Conservation (phyloP, 2,888 invertebrate genomes). For the Ichneumon xanthorius region DNA sequence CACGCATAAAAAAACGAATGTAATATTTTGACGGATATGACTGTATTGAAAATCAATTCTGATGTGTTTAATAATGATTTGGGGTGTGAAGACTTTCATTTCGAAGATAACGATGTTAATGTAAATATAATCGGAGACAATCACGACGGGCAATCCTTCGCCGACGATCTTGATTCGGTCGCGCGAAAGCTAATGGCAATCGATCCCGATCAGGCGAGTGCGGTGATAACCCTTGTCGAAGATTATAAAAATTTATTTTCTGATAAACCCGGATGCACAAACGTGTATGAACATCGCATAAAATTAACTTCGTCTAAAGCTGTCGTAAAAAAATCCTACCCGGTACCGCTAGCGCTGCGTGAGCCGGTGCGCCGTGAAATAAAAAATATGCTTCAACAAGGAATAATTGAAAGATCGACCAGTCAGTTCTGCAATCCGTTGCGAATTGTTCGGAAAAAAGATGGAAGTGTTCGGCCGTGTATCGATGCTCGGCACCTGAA, state of each 20-base stretch:
- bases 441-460: slow-evolving; percentile 10
- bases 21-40: slow-evolving; percentile 72
- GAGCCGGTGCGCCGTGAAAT: background rate
- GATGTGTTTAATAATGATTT: background rate
- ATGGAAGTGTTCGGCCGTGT: slow-evolving; percentile 4
- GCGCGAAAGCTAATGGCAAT: slow-evolving; percentile 9
- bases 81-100: background rate
- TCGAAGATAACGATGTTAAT: slow-evolving; percentile 56
- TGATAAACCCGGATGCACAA: background rate
- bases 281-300: slow-evolving; percentile 1
- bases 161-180: slow-evolving; percentile 30
- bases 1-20: slow-evolving; percentile 62
- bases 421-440: slow-evolving; percentile 29
- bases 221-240: background rate
- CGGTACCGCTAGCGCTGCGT: background rate
- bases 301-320: background rate
- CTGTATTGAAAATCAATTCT: background rate
- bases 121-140: background rate
- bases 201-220: background rate
- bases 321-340: slow-evolving; percentile 2
- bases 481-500: slow-evolving; percentile 15
- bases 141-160: slow-evolving; percentile 42
- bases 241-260: background rate
- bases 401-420: slow-evolving; percentile 20
- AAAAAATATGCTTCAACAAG: background rate